Evolutionary conservation across 2,888 invertebrate species (phyloP), one percentile per base, ranked within the genome.

Genomic region (Coenonympha glycerion): DNA sequence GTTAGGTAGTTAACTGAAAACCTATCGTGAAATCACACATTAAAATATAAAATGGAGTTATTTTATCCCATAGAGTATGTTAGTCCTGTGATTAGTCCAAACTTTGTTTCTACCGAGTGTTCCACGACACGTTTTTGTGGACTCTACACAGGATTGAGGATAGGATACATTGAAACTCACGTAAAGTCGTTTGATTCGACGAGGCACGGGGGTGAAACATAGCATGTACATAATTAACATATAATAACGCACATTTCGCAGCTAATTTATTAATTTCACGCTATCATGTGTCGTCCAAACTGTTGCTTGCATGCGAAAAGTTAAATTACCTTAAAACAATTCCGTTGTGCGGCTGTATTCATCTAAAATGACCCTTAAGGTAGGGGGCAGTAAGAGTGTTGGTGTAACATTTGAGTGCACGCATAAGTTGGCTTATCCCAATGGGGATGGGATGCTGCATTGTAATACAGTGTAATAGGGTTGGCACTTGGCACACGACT

Each of bases 261-360:
- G 28, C 11, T 28, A 19, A 41, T 41, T n/a, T 19, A 41, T 30
- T 41, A 19, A 19, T 19, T 41, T 18, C 11, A 2, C n/a, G 24
- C 26, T 26, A 26, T 40, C 30, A 4, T 21, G 24, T 34, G 33
- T 34, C 45, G 15, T 22, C 24, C 3, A 34, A 44, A 45, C 24
- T 45, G 34, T 24, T 34, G 45, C 45, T 24, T 34, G 45, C 34
- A 46, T 46, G 45, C 45, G 45, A 36, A 46, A 46, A 46, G 11
- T 34, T 26, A 26, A 22, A 46, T 46, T 34, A 34, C 11, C 24
- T 8, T 5, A 16, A 18, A 26, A 45, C 8, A 26, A 18, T n/a
- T 8, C 18, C 11, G 4, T 18, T 26, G 16, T 36, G 34, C 26
- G 2, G 1, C 1, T n/a, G 1, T 4, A 6, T 11, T n/a, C 18